These are phyloP conservation scores for Gambusia yucatana DNA, from an alignment of 2,797 vertebrate genomes.

Conservation along the genomic window DNA sequence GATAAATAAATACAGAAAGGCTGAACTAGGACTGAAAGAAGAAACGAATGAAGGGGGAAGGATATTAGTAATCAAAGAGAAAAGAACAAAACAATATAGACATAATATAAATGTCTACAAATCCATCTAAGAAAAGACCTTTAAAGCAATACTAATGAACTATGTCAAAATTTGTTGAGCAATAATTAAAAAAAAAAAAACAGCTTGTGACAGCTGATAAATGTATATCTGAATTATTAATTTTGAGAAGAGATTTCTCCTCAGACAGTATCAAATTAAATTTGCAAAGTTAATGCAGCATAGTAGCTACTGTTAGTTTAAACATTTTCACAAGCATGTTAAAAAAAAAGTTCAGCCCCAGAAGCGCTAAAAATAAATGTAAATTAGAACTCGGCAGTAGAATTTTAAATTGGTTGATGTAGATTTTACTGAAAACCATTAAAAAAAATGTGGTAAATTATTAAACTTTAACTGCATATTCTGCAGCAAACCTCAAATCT, in stretches of 20 bases:
- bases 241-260: not conserved
- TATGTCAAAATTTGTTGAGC: not conserved
- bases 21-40: not conserved
- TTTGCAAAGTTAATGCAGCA: conserved; percentile 12
- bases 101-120: not conserved
- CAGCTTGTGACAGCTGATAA: conserved; percentile 4
- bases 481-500: conserved; percentile 3
- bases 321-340: conserved; percentile 9
- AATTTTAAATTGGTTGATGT: not conserved
- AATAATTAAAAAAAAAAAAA: not conserved
- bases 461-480: not conserved
- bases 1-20: not conserved
- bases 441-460: not conserved
- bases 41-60: not conserved
- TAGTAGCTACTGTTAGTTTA: conserved; percentile 7
- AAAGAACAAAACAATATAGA: not conserved
- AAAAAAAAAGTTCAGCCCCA: conserved; percentile 7
- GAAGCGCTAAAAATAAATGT: not conserved
- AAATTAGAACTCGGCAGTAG: not conserved
- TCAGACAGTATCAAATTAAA: not conserved
- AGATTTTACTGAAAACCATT: not conserved
- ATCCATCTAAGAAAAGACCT: not conserved
- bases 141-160: not conserved
- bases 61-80: not conserved
- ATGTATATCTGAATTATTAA: conserved; percentile 10